Evolutionary conservation across 2,888 invertebrate species (phyloP), one percentile per base, ranked within the genome.

Genomic region (Dysmachus trigonus): DNA sequence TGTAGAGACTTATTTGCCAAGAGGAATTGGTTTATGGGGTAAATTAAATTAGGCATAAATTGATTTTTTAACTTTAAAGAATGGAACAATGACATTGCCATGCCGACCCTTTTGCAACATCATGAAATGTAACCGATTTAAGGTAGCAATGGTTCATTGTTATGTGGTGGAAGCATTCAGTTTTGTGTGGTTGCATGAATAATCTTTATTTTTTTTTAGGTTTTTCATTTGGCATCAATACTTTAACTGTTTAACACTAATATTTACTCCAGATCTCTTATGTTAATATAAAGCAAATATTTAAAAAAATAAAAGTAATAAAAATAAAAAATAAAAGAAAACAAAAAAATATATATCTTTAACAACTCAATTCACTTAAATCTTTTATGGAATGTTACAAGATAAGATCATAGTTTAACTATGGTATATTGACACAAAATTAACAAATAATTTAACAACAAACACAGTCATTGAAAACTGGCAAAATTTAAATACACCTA

Each of bases 361-460:
- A 62, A 62, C 27, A 62, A 10, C 27, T 62, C 62, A 22, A 10
- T 47, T 47, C 47, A n/a, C 47, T 47, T 47, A 47, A n/a, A 47
- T 47, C 15, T 47, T n/a, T 18, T 62, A 27, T 62, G 62, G 62
- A 62, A 62, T 62, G 62, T 62, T 62, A 10, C 22, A 27, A 62
- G 27, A 10, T 62, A 18, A 62, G 62, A 62, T 62, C 62, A 27
- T 62, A 62, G 62, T 62, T 62, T 10, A 7, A 62, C 62, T 62
- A 62, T 62, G 27, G 10, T 22, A 62, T 62, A 62, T 62, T 62
- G 62, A 62, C 18, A 62, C 62, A 62, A 83, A 83, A 41, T 27
- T 72, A 83, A 38, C 72, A 83, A 83, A 83, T 82, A 82, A 82
- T 82, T 83, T 83, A 83, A 83, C 72, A 83, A 83, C 83, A 83